Evolutionary conservation across 2,888 invertebrate genomes (phyloP).

Genomic region (Athrips mouffetella): DNA sequence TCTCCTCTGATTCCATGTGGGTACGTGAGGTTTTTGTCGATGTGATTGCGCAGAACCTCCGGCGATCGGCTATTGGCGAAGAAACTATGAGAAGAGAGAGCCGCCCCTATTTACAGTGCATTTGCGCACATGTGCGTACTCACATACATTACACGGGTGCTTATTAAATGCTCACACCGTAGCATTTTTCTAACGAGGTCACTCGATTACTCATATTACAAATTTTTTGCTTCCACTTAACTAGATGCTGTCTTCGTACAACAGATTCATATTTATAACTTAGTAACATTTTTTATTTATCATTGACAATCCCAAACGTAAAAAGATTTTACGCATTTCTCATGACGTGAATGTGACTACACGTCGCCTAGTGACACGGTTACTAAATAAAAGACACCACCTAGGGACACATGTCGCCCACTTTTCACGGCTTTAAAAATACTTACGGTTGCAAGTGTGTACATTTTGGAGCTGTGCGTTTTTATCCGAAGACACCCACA

Average conservation of each 20-base stretch:
- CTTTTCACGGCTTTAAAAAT: too few relatives aligned
- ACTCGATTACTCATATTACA: not conserved
- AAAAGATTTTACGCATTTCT: constrained; percentile 1
- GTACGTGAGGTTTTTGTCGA: constrained; percentile 36
- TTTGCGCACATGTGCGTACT: constrained; percentile 24
- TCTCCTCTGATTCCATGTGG: constrained; percentile 31
- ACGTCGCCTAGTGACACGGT: constrained; percentile 40
- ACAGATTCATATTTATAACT: not conserved
- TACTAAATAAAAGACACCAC: constrained; percentile 54
- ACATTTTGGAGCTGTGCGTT: too few relatives aligned
- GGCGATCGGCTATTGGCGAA: constrained; percentile 37
- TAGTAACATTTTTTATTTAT: too few relatives aligned
- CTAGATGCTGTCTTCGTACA: not conserved
- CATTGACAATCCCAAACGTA: not conserved
- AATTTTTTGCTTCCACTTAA: constrained; percentile 1
- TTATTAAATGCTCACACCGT: constrained; percentile 8
- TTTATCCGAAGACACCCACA: too few relatives aligned
- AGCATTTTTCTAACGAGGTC: constrained; percentile 14
- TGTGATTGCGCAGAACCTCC: constrained; percentile 36
- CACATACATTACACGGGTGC: constrained; percentile 14
- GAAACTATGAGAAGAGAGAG: constrained; percentile 61
- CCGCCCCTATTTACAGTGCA: constrained; percentile 26
- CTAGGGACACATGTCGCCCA: too few relatives aligned
- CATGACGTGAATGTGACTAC: constrained; percentile 15
- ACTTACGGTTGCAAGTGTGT: too few relatives aligned